Percentiles rank a stretch among this genome's conserved stretches.
Evolutionary conservation across 2,888 invertebrate genomes (phyloP).

Genomic region (Cepaea hortensis): DNA sequence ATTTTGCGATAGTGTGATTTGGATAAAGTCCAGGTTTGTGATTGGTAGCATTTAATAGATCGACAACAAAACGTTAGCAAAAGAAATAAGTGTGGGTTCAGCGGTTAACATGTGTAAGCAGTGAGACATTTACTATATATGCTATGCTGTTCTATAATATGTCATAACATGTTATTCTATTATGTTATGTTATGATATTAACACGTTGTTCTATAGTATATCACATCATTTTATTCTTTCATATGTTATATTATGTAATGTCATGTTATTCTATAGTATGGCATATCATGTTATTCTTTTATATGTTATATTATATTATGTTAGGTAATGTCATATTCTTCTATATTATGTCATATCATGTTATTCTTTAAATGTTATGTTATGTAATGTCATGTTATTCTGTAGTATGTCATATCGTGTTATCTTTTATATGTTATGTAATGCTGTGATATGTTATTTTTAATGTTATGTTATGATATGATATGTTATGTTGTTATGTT

Average conservation of each 20-base stretch:
- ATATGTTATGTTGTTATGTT: neutral
- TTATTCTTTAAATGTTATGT: neutral
- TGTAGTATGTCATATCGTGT: neutral
- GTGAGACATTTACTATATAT: no score
- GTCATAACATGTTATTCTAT: neutral
- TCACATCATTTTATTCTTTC: neutral
- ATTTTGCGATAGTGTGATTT: no score
- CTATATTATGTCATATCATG: constrained; percentile 5
- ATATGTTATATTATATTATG: neutral
- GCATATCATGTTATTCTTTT: neutral
- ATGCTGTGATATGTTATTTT: no score
- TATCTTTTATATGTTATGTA: neutral
- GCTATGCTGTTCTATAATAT: constrained; percentile 29
- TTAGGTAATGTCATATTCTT: neutral
- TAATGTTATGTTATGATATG: neutral
- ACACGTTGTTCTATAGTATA: neutral
- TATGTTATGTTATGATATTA: neutral
- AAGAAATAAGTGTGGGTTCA: no score
- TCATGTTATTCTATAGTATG: neutral
- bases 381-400: neutral
- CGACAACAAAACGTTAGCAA: no score
- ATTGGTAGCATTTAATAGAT: no score
- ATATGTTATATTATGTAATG: neutral
- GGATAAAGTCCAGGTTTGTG: no score
- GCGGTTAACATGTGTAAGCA: no score